Evolutionary conservation across 2,888 invertebrate species (phyloP), one percentile per base, ranked within the genome.

Genomic region (Gari tellinella): DNA sequence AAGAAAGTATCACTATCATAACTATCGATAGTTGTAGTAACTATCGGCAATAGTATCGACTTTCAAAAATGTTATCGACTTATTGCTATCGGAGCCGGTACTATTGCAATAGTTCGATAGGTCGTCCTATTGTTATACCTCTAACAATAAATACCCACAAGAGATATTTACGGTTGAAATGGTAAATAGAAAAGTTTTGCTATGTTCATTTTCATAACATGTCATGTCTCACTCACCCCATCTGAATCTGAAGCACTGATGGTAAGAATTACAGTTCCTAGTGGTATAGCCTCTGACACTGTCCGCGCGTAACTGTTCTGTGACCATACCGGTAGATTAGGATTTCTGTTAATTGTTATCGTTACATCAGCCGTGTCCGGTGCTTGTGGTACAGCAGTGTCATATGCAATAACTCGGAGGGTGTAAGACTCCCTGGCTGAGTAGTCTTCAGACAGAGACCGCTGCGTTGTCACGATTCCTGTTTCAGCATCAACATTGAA

Each of bases 401-500:
- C 80, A 31, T 75, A 82, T 2, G 72, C 75, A 51, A 75, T 80
- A 25, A 82, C 67, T 55, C 76, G 68, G 3, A 80, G 62, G 37
- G 68, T 80, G 65, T 85, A 85, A 0, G 55, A 45, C 8, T 64
- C 72, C 17, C 78, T 56, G 12, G 69, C 80, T 21, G 82, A 43
- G 14, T 77, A 72, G 61, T 85, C 85, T 43, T 84, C 76, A 51
- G 66, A 72, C 31, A 85, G 65, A 14, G 72, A 74, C 37, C 80
- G 74, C 19, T 38, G 64, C 5, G 69, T 53, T 10, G 43, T 53
- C 2, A 78, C 48, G 19, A 37, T 49, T 12, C 86, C 86, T 55
- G 78, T 83, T 1, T 63, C 43, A n/a, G 26, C 52, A 43, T 85
- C 74, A 19, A 90, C 81, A 25, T 26, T 51, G 67, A 90, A 90